Conservation (phyloP, 2,888 invertebrate genomes). For the Belgica antarctica region DNA sequence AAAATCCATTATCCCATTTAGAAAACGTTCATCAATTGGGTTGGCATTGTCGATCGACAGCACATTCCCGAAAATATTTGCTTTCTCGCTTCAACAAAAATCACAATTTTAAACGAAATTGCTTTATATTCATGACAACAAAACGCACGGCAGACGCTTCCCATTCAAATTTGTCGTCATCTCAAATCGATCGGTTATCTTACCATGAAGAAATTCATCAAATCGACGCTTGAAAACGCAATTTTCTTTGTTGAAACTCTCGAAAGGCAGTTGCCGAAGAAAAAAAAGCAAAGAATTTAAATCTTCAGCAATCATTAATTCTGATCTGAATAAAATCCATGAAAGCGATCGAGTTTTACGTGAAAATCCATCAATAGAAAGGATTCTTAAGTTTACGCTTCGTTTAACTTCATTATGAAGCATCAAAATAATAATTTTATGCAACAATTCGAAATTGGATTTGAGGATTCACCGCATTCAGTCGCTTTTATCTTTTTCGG, state of each 20-base stretch:
- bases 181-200: constrained; percentile 10
- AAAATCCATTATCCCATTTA: constrained; percentile 20
- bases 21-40: constrained; percentile 6
- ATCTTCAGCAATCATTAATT: constrained; percentile 34
- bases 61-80: constrained; percentile 6
- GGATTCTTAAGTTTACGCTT: background rate
- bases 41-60: constrained; percentile 8
- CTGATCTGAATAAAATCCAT: constrained; percentile 24
- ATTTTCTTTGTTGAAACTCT: too few species aligned
- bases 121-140: constrained; percentile 6
- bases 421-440: constrained; percentile 38
- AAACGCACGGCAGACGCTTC: constrained; percentile 1
- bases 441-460: constrained; percentile 29
- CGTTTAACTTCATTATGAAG: background rate
- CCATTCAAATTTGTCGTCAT: constrained; percentile 39
- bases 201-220: constrained; percentile 1
- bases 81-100: constrained; percentile 3
- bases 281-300: background rate
- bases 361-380: background rate
- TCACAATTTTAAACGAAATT: too few species aligned
- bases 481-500: constrained; percentile 25
- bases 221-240: background rate
- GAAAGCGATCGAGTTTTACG: too few species aligned
- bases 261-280: too few species aligned
- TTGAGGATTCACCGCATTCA: background rate